Conservation (phyloP, 2,888 invertebrate species). For the Bembecia ichneumoniformis region DNA sequence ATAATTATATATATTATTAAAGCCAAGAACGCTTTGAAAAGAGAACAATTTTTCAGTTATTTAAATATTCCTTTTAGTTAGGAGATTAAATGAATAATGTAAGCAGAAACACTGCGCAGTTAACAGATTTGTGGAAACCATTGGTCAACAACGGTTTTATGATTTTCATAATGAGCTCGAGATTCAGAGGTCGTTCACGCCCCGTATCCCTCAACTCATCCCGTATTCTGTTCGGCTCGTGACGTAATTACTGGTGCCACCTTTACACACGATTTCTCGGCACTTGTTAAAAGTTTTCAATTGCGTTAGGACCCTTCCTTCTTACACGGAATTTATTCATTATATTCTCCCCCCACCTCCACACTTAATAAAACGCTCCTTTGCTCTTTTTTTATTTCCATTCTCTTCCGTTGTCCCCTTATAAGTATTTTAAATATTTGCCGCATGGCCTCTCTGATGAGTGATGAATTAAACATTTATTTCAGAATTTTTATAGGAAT, state of each 20-base stretch:
- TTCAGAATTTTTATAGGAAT: constrained; percentile 44
- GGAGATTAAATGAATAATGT: constrained; percentile 8
- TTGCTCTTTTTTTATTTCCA: constrained; percentile 53
- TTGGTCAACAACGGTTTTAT: constrained; percentile 40
- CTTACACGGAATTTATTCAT: constrained; percentile 70
- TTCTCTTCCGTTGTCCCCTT: constrained; percentile 35
- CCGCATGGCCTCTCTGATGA: constrained; percentile 58
- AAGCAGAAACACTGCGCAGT: constrained; percentile 14
- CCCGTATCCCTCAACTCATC: constrained; percentile 58
- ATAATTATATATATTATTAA: neutral
- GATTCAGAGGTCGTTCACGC: constrained; percentile 12
- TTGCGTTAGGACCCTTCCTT: constrained; percentile 63
- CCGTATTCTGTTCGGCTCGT: constrained; percentile 51
- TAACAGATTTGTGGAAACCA: constrained; percentile 7
- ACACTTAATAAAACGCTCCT: constrained; percentile 63
- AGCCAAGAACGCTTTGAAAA: constrained; percentile 5
- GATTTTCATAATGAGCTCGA: constrained; percentile 45
- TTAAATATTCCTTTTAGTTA: constrained; percentile 21
- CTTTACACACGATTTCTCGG: constrained; percentile 70
- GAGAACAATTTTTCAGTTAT: constrained; percentile 14
- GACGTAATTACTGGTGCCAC: constrained; percentile 61
- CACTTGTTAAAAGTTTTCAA: constrained; percentile 73
- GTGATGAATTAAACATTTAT: constrained; percentile 61
- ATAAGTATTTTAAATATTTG: constrained; percentile 66
- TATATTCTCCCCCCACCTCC: constrained; percentile 51